Base-by-base conservation (phyloP, 2,113 vertebrate genomes). In the Pedionomus torquatus region DNA sequence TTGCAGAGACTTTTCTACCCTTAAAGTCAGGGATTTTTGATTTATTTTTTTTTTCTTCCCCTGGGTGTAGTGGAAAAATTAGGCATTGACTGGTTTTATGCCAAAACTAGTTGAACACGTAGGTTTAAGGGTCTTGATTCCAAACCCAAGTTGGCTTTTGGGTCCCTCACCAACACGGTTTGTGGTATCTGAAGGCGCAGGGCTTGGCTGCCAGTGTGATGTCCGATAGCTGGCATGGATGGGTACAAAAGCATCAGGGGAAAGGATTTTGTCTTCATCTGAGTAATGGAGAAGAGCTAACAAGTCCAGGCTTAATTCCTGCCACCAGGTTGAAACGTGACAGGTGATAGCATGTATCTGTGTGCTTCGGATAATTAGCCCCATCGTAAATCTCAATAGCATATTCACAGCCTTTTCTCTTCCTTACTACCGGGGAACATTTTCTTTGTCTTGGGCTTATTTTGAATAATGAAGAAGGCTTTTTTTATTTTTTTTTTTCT, bases 121-220 rank as follows among this genome's bases (percentile, higher is more conserved):
- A 66, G 37, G 4, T 63, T 60, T 78, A 14, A 84, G 68, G 35
- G 41, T 46, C 37, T 13, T 8, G 5, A 26, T 24, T 71, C 17
- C n/a, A 88, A 87, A 75, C 21, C 21, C 5, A 10, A 33, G 17
- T 46, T 71, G 55, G 46, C 23, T 74, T 92, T 55, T 33, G 23
- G 82, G 35, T 43, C 85, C 57, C 51, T 71, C 60, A 11, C 17
- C 1, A 3, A 1, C 19, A 4, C 0, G 0, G 8, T 25, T 5
- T 18, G 33, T 24, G 17, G 7, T 43, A 11, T 0, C 24, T 1
- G 14, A 44, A 61, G 33, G 30, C 2, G 1, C 9, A 7, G 17
- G 43, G 17, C 57, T 75, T 82, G 43, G n/a, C 25, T 49, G 33
- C 30, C 0, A 1, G 7, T 0, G 1, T 55, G 15, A 17, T 26